phyloP scores from a whole-genome alignment of 2,113 vertebrate species.

The Elachura formosa region DNA sequence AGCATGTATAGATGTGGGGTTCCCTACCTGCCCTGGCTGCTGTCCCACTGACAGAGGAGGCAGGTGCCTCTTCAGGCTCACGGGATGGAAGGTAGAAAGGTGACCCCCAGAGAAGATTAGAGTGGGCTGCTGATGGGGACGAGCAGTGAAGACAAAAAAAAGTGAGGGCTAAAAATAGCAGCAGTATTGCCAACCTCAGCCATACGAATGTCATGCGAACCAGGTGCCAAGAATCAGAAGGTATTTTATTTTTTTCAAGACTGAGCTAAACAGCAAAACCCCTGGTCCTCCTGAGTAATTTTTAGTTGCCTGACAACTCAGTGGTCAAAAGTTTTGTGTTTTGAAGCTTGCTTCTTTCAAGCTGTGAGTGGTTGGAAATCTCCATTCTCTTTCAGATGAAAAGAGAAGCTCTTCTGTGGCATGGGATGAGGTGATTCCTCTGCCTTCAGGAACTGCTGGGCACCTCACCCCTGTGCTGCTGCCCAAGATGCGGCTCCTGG shows the following conservation, averaged over 20 bases:
- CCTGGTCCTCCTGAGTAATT: accelerated
- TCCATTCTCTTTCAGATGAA: neutral
- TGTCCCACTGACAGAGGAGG: neutral
- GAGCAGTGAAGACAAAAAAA: slow-evolving; percentile 1
- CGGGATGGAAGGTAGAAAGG: neutral
- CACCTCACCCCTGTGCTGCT: neutral
- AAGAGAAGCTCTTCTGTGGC: neutral
- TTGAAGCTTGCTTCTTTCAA: neutral
- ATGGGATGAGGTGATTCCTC: neutral
- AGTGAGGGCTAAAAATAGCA: slow-evolving; percentile 20
- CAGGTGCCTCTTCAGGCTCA: neutral
- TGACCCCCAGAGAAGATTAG: neutral
- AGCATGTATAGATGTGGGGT: accelerated
- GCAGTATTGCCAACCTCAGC: slow-evolving; percentile 40
- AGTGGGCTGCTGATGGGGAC: neutral
- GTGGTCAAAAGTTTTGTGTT: neutral
- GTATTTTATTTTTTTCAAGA: neutral
- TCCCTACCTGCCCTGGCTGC: neutral
- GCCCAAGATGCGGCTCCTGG: neutral
- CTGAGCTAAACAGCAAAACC: neutral
- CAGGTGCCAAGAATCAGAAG: slow-evolving; percentile 17
- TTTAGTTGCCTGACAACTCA: neutral
- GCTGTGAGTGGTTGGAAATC: neutral
- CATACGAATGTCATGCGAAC: slow-evolving; percentile 34
- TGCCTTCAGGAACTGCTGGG: neutral